Evolutionary conservation across 2,888 invertebrate species (phyloP).

Genomic region (Pyrrhosoma nymphula): DNA sequence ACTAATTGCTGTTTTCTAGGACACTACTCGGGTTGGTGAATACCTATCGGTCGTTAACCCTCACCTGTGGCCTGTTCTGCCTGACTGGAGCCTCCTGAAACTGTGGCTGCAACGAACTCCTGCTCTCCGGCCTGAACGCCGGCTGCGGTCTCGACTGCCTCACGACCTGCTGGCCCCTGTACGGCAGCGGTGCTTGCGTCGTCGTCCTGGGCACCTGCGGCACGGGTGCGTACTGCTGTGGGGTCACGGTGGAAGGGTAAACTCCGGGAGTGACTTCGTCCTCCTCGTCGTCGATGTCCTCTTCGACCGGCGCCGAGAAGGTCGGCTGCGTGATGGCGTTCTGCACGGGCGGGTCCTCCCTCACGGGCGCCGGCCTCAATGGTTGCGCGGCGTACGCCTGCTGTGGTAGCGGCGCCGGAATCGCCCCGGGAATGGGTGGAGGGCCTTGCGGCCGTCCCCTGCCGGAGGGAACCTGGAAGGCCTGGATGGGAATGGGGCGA

Average conservation of each 20-base stretch:
- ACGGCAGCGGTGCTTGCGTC: conserved; percentile 30
- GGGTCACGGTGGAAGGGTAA: conserved; percentile 44
- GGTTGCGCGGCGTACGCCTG: neutral
- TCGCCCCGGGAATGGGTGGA: neutral
- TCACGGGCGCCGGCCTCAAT: neutral
- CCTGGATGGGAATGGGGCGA: conserved; percentile 42
- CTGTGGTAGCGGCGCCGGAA: neutral
- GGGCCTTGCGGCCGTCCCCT: conserved; percentile 38
- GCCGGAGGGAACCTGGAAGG: conserved; percentile 24
- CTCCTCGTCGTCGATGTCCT: neutral
- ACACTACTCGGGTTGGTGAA: too few relatives aligned
- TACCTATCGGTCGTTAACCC: neutral
- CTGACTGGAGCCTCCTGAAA: conserved; percentile 68
- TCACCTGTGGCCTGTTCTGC: conserved; percentile 69
- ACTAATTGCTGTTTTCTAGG: too few relatives aligned
- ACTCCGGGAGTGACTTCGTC: conserved; percentile 58
- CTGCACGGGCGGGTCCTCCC: conserved; percentile 33
- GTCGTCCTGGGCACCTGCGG: conserved; percentile 50
- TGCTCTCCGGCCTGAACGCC: conserved; percentile 69
- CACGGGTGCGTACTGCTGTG: conserved; percentile 52
- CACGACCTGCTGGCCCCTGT: conserved; percentile 46
- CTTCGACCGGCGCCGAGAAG: conserved; percentile 18
- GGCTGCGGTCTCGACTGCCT: conserved; percentile 67
- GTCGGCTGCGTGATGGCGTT: conserved; percentile 53
- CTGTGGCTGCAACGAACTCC: conserved; percentile 42